A percentile compares a stretch with the other conserved stretches of the same genome.
Conservation (phyloP, 1,140 invertebrate genomes). For the Neuroterus valhalla region DNA sequence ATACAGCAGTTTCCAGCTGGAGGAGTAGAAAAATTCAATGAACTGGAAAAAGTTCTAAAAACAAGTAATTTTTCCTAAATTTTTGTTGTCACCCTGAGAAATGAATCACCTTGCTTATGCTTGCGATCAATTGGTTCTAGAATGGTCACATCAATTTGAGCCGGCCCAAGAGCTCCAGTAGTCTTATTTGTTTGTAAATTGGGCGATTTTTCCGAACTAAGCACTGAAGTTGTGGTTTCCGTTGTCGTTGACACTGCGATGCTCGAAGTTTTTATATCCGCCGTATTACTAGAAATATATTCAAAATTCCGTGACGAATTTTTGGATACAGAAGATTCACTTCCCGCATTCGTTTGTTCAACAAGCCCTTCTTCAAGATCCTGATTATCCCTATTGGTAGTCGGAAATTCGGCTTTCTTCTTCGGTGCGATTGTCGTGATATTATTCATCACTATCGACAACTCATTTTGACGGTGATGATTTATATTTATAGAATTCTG, state of each 20-base stretch:
- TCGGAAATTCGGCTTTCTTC: not conserved
- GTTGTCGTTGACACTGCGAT: too few relatives aligned
- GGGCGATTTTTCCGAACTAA: not conserved
- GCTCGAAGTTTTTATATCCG: too few relatives aligned
- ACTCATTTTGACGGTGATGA: slow-evolving; percentile 45
- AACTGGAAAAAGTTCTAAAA: too few relatives aligned
- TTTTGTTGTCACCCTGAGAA: too few relatives aligned
- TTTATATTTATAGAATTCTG: slow-evolving; percentile 42
- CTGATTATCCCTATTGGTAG: not conserved
- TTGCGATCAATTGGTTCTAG: not conserved
- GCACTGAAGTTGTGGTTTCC: not conserved
- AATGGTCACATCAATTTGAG: not conserved
- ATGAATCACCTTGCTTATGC: not conserved
- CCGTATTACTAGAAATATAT: too few relatives aligned
- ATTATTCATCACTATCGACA: too few relatives aligned
- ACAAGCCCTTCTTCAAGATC: slow-evolving; percentile 26
- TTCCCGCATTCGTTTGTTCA: slow-evolving; percentile 31
- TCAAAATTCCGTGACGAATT: too few relatives aligned
- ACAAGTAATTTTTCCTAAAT: too few relatives aligned
- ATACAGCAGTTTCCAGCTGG: too few relatives aligned
- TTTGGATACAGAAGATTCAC: not conserved
- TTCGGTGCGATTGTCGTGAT: not conserved
- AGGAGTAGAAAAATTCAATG: too few relatives aligned
- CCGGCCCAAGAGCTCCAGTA: not conserved
- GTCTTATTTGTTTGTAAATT: not conserved